A percentile compares a stretch with the other conserved stretches of the same genome.
phyloP scores from a whole-genome alignment of 2,888 invertebrate species.

The Teinopalpus imperialis region DNA sequence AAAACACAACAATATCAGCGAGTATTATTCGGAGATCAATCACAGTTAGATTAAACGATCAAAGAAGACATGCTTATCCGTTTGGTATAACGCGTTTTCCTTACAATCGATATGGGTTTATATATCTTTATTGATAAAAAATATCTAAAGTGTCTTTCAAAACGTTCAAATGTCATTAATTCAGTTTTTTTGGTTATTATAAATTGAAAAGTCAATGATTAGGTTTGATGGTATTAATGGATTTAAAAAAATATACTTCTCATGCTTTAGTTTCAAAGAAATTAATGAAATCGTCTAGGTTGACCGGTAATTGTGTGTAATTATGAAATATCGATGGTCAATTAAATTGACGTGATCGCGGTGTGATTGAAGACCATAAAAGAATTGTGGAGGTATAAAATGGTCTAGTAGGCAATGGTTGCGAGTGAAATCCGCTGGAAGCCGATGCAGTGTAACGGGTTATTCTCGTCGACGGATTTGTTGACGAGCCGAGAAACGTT shows the following conservation, averaged over 20 bases:
- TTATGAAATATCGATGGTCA: constrained; percentile 10
- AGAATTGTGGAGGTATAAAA: constrained; percentile 45
- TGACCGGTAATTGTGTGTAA: constrained; percentile 13
- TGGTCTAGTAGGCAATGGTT: constrained; percentile 56
- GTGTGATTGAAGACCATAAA: constrained; percentile 31
- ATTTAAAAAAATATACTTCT: constrained; percentile 10
- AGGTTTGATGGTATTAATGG: constrained; percentile 2
- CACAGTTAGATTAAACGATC: constrained; percentile 29
- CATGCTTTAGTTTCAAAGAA: constrained; percentile 15
- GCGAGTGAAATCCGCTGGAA: constrained; percentile 70
- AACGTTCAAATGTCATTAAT: too few species aligned
- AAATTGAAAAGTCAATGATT: too few species aligned
- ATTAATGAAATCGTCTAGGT: constrained; percentile 1
- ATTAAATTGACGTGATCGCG: constrained; percentile 8
- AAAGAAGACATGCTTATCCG: constrained; percentile 30
- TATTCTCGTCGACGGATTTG: constrained; percentile 79
- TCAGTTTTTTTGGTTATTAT: too few species aligned
- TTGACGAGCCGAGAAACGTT: constrained; percentile 76
- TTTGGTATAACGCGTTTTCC: constrained; percentile 25
- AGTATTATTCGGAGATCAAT: constrained; percentile 26
- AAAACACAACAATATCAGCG: constrained; percentile 20
- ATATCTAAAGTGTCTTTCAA: too few species aligned
- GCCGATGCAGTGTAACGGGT: constrained; percentile 75
- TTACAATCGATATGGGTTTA: constrained; percentile 15
- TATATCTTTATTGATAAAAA: constrained; percentile 1